Evolutionary conservation across 1,140 invertebrate genomes (phyloP).

Genomic region (Tetragnatha versicolor): DNA sequence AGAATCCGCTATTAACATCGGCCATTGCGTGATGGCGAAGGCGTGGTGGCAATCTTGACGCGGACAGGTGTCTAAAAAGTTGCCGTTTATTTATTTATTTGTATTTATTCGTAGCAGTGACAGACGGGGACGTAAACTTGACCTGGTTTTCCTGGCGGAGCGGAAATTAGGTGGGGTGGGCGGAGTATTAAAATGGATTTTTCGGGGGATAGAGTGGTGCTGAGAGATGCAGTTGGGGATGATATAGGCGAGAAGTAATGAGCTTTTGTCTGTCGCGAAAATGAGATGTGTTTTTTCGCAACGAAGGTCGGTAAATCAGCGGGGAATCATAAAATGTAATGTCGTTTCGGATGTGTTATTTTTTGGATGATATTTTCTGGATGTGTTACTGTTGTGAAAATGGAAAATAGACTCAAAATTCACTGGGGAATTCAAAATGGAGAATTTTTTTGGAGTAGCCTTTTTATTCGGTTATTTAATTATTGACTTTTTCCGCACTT

Average conservation of each 20-base stretch:
- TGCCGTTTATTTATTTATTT: not conserved
- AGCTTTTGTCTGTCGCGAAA: too few relatives aligned
- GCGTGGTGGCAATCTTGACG: constrained; percentile 8
- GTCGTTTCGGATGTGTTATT: not conserved
- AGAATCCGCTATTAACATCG: not conserved
- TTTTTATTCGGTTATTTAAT: too few relatives aligned
- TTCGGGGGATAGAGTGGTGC: not conserved
- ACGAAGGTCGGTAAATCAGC: not conserved
- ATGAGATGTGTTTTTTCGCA: not conserved
- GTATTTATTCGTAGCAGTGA: not conserved
- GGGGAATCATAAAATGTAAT: not conserved
- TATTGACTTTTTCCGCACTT: too few relatives aligned
- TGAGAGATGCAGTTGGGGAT: not conserved
- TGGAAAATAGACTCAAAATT: too few relatives aligned
- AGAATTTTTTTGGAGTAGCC: too few relatives aligned
- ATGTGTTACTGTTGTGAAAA: not conserved
- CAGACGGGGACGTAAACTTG: constrained; percentile 34
- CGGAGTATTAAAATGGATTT: constrained; percentile 13
- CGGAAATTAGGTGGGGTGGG: constrained; percentile 18
- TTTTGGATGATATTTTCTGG: not conserved
- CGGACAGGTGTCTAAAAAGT: constrained; percentile 3
- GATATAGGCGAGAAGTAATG: not conserved
- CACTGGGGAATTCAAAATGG: too few relatives aligned
- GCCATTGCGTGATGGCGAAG: not conserved
- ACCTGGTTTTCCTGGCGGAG: constrained; percentile 12